phyloP scores from a whole-genome alignment of 2,888 invertebrate species.

The Ormyrus thymus region DNA sequence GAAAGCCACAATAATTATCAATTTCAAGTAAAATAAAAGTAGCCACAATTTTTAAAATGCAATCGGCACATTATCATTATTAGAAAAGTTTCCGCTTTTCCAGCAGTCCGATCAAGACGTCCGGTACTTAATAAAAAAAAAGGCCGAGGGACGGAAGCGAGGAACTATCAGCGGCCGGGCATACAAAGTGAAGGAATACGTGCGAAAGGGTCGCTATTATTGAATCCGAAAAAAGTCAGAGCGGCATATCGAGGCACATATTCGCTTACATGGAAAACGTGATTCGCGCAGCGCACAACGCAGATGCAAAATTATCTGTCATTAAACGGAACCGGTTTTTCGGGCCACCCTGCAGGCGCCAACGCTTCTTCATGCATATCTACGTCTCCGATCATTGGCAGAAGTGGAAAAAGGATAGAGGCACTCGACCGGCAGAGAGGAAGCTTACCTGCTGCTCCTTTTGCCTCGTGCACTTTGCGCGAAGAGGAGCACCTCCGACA shows the following conservation, averaged over 20 bases:
- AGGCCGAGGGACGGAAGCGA: slow-evolving; percentile 34
- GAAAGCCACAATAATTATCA: too few relatives aligned
- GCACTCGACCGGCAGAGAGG: not conserved
- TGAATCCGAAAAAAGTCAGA: slow-evolving; percentile 24
- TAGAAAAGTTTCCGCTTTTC: not conserved
- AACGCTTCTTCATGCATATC: slow-evolving; percentile 40
- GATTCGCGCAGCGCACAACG: slow-evolving; percentile 5
- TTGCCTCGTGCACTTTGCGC: not conserved
- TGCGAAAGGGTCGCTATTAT: slow-evolving; percentile 34
- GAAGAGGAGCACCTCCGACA: not conserved
- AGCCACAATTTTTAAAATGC: too few relatives aligned
- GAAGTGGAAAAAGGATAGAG: slow-evolving; percentile 32
- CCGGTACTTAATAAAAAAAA: not conserved
- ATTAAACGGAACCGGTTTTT: slow-evolving; percentile 65
- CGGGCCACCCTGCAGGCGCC: slow-evolving; percentile 61
- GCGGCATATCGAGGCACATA: slow-evolving; percentile 13
- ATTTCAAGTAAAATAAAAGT: too few relatives aligned
- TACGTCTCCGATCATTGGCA: slow-evolving; percentile 28
- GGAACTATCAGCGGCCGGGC: slow-evolving; percentile 15
- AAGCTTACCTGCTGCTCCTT: slow-evolving; percentile 9
- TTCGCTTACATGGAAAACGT: not conserved
- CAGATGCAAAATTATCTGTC: slow-evolving; percentile 60
- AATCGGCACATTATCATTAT: too few relatives aligned
- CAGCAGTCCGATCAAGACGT: slow-evolving; percentile 17
- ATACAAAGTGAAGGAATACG: slow-evolving; percentile 15